Base-by-base conservation (phyloP, 2,888 invertebrate species). In the Drosophila melanosoma region DNA sequence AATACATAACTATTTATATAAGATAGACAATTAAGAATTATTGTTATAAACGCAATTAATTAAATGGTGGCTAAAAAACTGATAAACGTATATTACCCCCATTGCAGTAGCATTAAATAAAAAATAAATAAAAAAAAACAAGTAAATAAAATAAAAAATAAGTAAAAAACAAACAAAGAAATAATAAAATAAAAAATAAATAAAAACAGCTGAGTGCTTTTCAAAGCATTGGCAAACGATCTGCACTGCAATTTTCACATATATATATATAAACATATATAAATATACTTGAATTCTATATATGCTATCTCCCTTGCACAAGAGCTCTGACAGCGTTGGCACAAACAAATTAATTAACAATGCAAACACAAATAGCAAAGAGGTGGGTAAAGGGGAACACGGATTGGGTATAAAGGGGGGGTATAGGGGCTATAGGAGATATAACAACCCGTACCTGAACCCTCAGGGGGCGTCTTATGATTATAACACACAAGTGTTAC, bases 281-380 rank as follows among this genome's bases (percentile, higher is more conserved):
- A 52, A 33, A 45, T 42, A 33, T 51, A 49, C 49, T 68, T 45
- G 54, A 54, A 15, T 68, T 33, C 48, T 40, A 33, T 60, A 63
- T 40, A 40, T 52, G 45, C 81, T 60, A 52, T 81, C 70, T 71
- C 71, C 17, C 65, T 71, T 45, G 35, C 77, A 68, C 86, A 49
- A 45, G 58, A 29, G 15, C 36, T 58, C 29, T 53, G 58, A 51
- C 74, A 52, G 45, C 51, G 32, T 36, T 40, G 77, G 79, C 79
- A 85, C 81, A 83, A 83, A 86, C 83, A 85, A 85, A 88, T 85
- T 85, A 85, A 85, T 85, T 85, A 85, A 88, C 88, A 85, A 88
- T 83, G 86, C 88, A 81, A 77, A 77, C 74, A 77, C 51, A 54
- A 29, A 56, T 10, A 17, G 48, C 12, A 26, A 40, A 17, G 7